phyloP scores from a whole-genome alignment of 2,797 vertebrate species.

The Spinibarbus caldwelli region DNA sequence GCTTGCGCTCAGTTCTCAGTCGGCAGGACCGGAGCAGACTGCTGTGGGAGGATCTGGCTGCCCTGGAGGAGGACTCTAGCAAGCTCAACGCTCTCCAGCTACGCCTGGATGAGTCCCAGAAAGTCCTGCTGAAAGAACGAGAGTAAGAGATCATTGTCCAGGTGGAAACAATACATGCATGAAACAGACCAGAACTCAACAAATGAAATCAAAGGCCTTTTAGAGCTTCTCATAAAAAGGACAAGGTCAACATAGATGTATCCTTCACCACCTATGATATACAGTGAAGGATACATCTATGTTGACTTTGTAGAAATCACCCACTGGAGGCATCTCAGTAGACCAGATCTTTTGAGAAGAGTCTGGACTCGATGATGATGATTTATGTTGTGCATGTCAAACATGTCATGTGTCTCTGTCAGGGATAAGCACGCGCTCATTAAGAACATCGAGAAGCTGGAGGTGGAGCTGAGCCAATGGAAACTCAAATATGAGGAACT shows the following conservation, averaged over 20 bases:
- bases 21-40: conserved; percentile 89
- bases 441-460: conserved; percentile 93
- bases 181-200: background rate
- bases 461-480: conserved; percentile 92
- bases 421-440: conserved; percentile 92
- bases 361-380: background rate
- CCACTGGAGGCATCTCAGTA: background rate
- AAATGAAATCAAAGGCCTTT: background rate
- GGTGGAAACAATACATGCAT: background rate
- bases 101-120: conserved; percentile 93
- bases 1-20: conserved; percentile 75
- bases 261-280: background rate
- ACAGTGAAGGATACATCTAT: background rate
- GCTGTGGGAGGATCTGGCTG: conserved; percentile 86
- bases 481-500: conserved; percentile 95
- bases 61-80: conserved; percentile 85
- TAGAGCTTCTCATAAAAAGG: background rate
- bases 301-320: background rate
- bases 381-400: background rate
- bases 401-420: conserved; percentile 54
- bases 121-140: conserved; percentile 86
- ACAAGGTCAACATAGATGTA: background rate
- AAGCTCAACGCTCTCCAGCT: conserved; percentile 88
- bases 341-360: background rate
- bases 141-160: conserved; percentile 78